phyloP scores from a whole-genome alignment of 2,888 invertebrate species.

The Drosophila mimetica region DNA sequence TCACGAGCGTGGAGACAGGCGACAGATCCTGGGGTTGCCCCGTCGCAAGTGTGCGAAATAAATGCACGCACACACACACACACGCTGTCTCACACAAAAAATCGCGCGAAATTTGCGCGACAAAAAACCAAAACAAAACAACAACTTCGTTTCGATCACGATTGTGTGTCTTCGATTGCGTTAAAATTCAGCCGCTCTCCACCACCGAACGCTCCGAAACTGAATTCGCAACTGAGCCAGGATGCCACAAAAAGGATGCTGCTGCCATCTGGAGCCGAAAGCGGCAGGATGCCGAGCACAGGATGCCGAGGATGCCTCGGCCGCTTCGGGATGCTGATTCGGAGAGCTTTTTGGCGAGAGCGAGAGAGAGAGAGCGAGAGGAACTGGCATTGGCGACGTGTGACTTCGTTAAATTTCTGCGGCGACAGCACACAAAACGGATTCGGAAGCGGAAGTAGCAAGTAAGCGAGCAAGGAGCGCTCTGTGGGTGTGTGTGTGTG shows the following conservation, averaged over 20 bases:
- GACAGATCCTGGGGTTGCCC: slow-evolving; percentile 40
- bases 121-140: slow-evolving; percentile 38
- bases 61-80: slow-evolving; percentile 22
- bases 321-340: slow-evolving; percentile 25
- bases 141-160: slow-evolving; percentile 11
- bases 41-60: slow-evolving; percentile 50
- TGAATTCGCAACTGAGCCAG: slow-evolving; percentile 54
- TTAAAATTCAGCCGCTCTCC: slow-evolving; percentile 11
- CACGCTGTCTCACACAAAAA: slow-evolving; percentile 3
- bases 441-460: slow-evolving; percentile 80
- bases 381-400: slow-evolving; percentile 55
- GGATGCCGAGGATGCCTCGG: slow-evolving; percentile 8
- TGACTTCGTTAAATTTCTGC: slow-evolving; percentile 81
- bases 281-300: slow-evolving; percentile 1
- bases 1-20: slow-evolving; percentile 22
- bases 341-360: slow-evolving; percentile 25
- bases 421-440: slow-evolving; percentile 80
- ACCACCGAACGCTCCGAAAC: slow-evolving; percentile 74
- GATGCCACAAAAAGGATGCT: slow-evolving; percentile 59
- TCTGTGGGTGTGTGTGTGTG: slow-evolving; percentile 9
- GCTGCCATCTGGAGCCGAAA: slow-evolving; percentile 51
- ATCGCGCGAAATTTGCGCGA: slow-evolving; percentile 34
- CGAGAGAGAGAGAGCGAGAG: slow-evolving; percentile 40
- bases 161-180: too few relatives aligned
- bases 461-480: slow-evolving; percentile 70